Conservation (phyloP, 1,140 invertebrate species). For the Sitobion miscanthi region DNA sequence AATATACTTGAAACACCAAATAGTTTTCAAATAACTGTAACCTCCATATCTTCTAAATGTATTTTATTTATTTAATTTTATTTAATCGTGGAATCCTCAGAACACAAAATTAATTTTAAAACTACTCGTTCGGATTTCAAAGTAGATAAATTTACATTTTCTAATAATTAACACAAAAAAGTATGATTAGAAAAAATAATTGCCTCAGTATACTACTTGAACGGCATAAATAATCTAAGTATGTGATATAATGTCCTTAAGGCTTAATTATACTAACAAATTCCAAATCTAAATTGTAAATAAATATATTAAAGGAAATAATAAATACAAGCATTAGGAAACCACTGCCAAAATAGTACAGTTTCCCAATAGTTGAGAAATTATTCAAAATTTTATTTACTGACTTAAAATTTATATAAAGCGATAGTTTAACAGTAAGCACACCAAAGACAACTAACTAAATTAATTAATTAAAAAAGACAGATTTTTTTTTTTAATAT, state of each 20-base stretch:
- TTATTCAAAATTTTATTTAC: neutral
- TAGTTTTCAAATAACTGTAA: no score
- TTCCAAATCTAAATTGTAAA: neutral
- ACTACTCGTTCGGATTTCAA: neutral
- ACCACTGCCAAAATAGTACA: neutral
- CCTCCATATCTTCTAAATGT: neutral
- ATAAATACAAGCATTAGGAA: neutral
- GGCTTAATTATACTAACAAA: neutral
- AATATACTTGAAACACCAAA: neutral
- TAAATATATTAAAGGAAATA: neutral
- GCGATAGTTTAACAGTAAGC: neutral
- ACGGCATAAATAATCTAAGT: neutral
- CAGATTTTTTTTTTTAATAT: neutral
- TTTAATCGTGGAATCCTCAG: neutral
- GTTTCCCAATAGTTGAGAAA: neutral
- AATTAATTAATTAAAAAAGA: neutral
- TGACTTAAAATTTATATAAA: neutral
- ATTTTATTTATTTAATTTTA: neutral
- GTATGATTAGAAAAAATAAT: neutral
- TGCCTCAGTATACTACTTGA: neutral
- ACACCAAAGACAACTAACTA: neutral
- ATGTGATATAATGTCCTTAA: neutral
- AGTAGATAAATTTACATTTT: neutral
- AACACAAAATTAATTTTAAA: neutral
- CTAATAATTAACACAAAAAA: neutral